Evolutionary conservation across 2,888 invertebrate species (phyloP), one percentile per base, ranked within the genome.

Genomic region (Drosophila macrospina): DNA sequence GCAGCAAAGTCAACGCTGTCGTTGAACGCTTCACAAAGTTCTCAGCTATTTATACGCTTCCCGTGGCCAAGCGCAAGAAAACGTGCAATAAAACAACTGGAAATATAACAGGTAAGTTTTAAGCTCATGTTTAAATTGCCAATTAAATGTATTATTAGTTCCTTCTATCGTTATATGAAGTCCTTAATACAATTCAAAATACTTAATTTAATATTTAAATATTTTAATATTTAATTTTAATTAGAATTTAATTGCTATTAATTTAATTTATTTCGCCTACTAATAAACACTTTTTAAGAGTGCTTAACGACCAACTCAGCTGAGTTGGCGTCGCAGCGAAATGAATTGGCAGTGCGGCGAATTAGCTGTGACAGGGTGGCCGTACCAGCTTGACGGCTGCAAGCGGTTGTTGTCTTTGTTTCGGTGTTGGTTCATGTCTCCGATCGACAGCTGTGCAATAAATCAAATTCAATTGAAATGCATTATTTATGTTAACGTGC

Each of bases 21-120:
- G 89, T 91, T 57, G 81, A 87, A 54, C 85, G 88, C 48, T 91
- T 91, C 69, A 76, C 83, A 15, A 88, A 91, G 64, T 87, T 89
- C 54, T 87, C 90, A 6, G 92, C 91, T 5, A 91, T 92, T 69
- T 92, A 92, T 60, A 91, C 92, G 0, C 69, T 92, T 10, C 92
- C 92, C 5, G 77, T 86, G 69, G 71, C 88, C 6, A 89, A 88
- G 56, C 76, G 82, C 1, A 89, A 84, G 52, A 83, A 84, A 41
- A 55, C 80, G 1, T 86, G 86, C 67, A 80, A 83, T 41, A 87
- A 80, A 41, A 74, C 80, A 6, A 70, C 88, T 4, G 89, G 88
- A 41, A 86, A 87, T 52, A 86, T 83, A 36, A 86, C 86, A 55
- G 86, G 86, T 86, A 62, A 64, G 79, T 11, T 30, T 15, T 37